Conservation (phyloP, 2,888 invertebrate genomes). For the Pocota personata region DNA sequence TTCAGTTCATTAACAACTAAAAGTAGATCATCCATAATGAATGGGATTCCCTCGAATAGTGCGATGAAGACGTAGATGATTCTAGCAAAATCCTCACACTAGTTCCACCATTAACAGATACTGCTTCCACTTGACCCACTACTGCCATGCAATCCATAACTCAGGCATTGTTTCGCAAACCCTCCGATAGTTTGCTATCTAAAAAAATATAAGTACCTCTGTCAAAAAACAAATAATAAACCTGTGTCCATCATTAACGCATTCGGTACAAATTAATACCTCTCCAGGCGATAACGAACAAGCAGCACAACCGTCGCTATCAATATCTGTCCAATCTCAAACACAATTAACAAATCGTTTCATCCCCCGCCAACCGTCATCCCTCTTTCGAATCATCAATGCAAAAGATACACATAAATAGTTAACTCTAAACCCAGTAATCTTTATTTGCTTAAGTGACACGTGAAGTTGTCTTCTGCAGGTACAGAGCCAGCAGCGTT, state of each 20-base stretch:
- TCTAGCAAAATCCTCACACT: not conserved
- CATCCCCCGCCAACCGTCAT: not conserved
- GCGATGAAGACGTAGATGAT: not conserved
- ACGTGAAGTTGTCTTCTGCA: slow-evolving; percentile 26
- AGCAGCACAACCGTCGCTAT: slow-evolving; percentile 1
- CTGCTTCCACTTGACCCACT: slow-evolving; percentile 37
- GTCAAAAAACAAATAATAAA: slow-evolving; percentile 11
- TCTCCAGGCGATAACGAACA: slow-evolving; percentile 35
- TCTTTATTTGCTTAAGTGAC: slow-evolving; percentile 21
- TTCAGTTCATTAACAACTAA: too few relatives aligned
- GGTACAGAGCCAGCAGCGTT: not conserved
- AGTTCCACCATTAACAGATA: not conserved
- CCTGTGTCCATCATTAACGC: slow-evolving; percentile 22
- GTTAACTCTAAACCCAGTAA: not conserved
- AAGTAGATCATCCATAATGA: not conserved
- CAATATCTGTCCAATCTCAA: slow-evolving; percentile 16
- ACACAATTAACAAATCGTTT: not conserved
- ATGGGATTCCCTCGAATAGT: not conserved
- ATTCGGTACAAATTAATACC: slow-evolving; percentile 9
- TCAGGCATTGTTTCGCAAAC: slow-evolving; percentile 10
- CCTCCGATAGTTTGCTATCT: slow-evolving; percentile 34
- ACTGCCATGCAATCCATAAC: slow-evolving; percentile 25
- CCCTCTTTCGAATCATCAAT: not conserved
- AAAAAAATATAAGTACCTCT: slow-evolving; percentile 18
- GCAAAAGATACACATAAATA: not conserved